phyloP scores from a whole-genome alignment of 2,797 vertebrate species.

The Sebastes cheni region DNA sequence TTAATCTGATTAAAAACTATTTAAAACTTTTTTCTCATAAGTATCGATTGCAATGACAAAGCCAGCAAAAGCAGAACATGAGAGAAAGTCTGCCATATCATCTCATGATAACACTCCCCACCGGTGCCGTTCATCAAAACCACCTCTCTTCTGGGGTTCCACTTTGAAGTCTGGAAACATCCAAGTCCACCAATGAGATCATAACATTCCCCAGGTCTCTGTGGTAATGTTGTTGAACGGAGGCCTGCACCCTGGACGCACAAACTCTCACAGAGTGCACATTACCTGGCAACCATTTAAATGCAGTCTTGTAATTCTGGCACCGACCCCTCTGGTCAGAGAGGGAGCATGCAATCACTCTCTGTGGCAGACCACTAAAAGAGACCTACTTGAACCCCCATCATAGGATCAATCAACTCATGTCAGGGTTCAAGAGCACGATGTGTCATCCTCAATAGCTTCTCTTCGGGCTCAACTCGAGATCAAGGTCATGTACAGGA shows the following conservation, averaged over 20 bases:
- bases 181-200: slow-evolving; percentile 66
- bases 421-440: slow-evolving; percentile 61
- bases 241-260: slow-evolving; percentile 42
- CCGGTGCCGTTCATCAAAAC: slow-evolving; percentile 47
- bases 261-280: slow-evolving; percentile 49
- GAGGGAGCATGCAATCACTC: slow-evolving; percentile 73
- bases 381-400: slow-evolving; percentile 67
- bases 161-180: slow-evolving; percentile 65
- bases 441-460: slow-evolving; percentile 78
- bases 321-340: slow-evolving; percentile 55
- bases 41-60: not conserved
- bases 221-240: slow-evolving; percentile 67
- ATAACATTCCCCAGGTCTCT: slow-evolving; percentile 70
- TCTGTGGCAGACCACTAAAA: slow-evolving; percentile 44
- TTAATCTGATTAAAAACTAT: not conserved
- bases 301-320: slow-evolving; percentile 55
- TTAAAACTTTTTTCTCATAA: not conserved
- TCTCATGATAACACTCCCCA: slow-evolving; percentile 8
- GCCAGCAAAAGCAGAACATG: not conserved
- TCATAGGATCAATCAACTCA: slow-evolving; percentile 71
- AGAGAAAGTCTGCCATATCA: slow-evolving; percentile 2
- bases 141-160: slow-evolving; percentile 31
- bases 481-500: slow-evolving; percentile 74
- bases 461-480: slow-evolving; percentile 50
- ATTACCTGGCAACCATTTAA: slow-evolving; percentile 70